A percentile compares a stretch with the other conserved stretches of the same genome.
Conservation (phyloP, 2,797 vertebrate genomes). For the Perodicticus potto region DNA sequence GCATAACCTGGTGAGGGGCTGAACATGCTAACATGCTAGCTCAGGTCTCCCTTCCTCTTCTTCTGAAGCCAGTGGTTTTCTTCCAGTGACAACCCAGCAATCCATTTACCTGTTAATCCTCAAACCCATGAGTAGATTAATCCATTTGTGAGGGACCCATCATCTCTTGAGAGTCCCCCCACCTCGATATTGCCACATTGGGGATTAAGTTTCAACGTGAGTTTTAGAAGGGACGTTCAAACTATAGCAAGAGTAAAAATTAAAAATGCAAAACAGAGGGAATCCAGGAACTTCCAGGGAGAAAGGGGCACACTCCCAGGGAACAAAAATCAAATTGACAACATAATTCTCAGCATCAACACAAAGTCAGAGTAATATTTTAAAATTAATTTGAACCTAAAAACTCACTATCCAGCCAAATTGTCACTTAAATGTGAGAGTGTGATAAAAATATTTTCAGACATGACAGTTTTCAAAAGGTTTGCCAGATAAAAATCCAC, state of each 20-base stretch:
- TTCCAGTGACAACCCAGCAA: not conserved
- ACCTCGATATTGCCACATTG: not conserved
- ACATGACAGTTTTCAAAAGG: not conserved
- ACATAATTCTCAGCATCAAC: not conserved
- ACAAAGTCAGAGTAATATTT: not conserved
- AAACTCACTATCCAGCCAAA: not conserved
- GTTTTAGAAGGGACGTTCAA: not conserved
- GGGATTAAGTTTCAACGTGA: not conserved
- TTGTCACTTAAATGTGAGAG: not conserved
- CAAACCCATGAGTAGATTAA: not conserved
- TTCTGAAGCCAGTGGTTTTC: not conserved
- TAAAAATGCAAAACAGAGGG: not conserved
- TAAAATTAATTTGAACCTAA: not conserved
- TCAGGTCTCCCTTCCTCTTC: not conserved
- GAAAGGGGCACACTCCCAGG: not conserved
- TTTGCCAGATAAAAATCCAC: not conserved
- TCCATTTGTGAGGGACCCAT: not conserved
- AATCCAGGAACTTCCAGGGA: not conserved
- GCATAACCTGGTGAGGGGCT: too few species aligned
- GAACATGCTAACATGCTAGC: not conserved
- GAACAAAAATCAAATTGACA: not conserved
- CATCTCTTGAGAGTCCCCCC: not conserved
- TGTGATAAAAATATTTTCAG: slow-evolving; percentile 44
- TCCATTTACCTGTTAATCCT: not conserved
- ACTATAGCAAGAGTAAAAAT: not conserved